These are phyloP conservation scores for Metaphire vulgaris DNA, from an alignment of 1,140 invertebrate genomes.

Conservation along the genomic window DNA sequence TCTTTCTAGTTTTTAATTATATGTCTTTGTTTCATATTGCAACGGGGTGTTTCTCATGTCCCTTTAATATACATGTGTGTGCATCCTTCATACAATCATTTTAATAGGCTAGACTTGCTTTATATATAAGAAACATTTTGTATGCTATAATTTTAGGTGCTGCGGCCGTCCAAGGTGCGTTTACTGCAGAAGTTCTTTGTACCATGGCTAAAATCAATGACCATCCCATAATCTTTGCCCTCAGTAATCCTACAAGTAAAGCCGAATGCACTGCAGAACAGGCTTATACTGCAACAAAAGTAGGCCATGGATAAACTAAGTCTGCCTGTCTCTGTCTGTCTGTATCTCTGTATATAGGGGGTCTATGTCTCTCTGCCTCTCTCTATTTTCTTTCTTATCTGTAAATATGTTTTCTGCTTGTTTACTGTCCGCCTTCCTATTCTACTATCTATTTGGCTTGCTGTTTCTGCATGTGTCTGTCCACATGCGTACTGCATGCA, in stretches of 20 bases:
- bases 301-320: neutral
- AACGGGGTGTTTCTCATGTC: no score
- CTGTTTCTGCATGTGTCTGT: no score
- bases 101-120: no score
- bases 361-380: neutral
- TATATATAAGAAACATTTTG: neutral
- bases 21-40: no score
- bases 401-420: no score
- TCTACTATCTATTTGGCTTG: no score
- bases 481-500: no score
- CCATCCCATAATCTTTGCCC: conserved; percentile 83
- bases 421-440: no score
- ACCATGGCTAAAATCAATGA: conserved; percentile 80
- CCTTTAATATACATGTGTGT: no score
- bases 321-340: neutral
- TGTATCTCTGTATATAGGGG: neutral
- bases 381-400: no score
- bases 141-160: conserved; percentile 59
- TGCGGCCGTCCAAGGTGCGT: conserved; percentile 77
- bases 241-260: conserved; percentile 92
- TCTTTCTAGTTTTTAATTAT: no score
- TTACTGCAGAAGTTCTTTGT: conserved; percentile 74
- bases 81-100: no score
- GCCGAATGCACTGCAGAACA: conserved; percentile 93
- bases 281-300: conserved; percentile 53